Percentiles rank a stretch among this genome's conserved stretches.
phyloP scores from a whole-genome alignment of 2,888 invertebrate species.

The Elegia similella region DNA sequence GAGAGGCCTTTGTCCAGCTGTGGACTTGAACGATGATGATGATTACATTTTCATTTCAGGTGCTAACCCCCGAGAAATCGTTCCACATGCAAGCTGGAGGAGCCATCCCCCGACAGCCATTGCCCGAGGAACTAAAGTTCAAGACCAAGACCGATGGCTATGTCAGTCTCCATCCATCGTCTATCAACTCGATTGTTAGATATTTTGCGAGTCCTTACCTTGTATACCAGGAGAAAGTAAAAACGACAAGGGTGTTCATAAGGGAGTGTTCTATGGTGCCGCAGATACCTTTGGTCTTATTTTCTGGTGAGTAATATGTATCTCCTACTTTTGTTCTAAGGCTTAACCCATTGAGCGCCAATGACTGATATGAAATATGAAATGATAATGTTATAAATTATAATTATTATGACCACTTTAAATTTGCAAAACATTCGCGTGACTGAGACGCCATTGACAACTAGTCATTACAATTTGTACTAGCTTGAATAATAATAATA shows the following conservation, averaged over 20 bases:
- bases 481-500: too few relatives aligned
- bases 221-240: conserved; percentile 92
- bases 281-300: conserved; percentile 86
- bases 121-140: conserved; percentile 87
- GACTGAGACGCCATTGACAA: too few relatives aligned
- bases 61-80: conserved; percentile 89
- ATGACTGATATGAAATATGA: too few relatives aligned
- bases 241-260: conserved; percentile 89
- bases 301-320: conserved; percentile 79
- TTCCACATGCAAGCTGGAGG: conserved; percentile 88
- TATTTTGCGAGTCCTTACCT: conserved; percentile 88
- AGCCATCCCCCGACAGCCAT: conserved; percentile 86
- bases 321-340: too few relatives aligned
- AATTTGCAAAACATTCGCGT: too few relatives aligned
- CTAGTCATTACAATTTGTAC: too few relatives aligned
- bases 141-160: conserved; percentile 88
- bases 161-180: conserved; percentile 89
- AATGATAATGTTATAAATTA: too few relatives aligned
- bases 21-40: too few relatives aligned
- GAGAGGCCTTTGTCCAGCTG: too few relatives aligned
- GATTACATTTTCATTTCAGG: conserved; percentile 50
- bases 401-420: too few relatives aligned
- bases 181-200: conserved; percentile 85
- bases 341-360: too few relatives aligned
- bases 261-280: conserved; percentile 92